A percentile compares a stretch with the other conserved stretches of the same genome.
Conservation (phyloP, 2,797 vertebrate genomes). For the Lacerta bilineata region DNA sequence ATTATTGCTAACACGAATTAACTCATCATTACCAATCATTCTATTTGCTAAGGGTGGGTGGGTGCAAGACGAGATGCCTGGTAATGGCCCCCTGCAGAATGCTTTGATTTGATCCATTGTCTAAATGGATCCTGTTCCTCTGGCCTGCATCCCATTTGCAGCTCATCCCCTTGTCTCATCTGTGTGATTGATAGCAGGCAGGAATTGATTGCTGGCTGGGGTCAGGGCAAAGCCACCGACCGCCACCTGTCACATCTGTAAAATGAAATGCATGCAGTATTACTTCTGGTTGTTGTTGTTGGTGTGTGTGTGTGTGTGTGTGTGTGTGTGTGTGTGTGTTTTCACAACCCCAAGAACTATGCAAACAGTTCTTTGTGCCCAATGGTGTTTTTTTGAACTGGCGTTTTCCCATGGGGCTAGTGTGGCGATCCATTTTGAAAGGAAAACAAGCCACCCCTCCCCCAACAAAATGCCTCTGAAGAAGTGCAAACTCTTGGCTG, state of each 20-base stretch:
- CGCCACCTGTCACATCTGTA: background rate
- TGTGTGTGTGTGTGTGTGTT: background rate
- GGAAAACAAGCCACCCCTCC: background rate
- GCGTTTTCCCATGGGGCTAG: no score
- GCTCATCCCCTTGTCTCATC: slow-evolving; percentile 43
- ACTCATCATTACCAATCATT: slow-evolving; percentile 66
- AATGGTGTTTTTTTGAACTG: background rate
- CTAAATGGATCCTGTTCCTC: slow-evolving; percentile 58
- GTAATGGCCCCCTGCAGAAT: slow-evolving; percentile 58
- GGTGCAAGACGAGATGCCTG: slow-evolving; percentile 26
- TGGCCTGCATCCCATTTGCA: slow-evolving; percentile 61
- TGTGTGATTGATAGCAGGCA: slow-evolving; percentile 57
- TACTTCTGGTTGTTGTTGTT: background rate
- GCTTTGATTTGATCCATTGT: slow-evolving; percentile 49
- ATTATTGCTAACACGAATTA: slow-evolving; percentile 63
- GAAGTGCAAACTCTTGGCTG: no score
- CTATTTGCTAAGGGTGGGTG: slow-evolving; percentile 59
- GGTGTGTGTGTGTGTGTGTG: background rate
- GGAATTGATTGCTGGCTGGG: slow-evolving; percentile 58
- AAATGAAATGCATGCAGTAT: fast-evolving
- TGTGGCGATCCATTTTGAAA: background rate
- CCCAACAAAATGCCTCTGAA: no score
- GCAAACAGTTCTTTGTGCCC: no score
- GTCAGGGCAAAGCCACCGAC: background rate
- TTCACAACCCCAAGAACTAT: background rate